These are phyloP conservation scores for Syrphus vitripennis DNA, from an alignment of 2,888 invertebrate genomes.

Conservation along the genomic window DNA sequence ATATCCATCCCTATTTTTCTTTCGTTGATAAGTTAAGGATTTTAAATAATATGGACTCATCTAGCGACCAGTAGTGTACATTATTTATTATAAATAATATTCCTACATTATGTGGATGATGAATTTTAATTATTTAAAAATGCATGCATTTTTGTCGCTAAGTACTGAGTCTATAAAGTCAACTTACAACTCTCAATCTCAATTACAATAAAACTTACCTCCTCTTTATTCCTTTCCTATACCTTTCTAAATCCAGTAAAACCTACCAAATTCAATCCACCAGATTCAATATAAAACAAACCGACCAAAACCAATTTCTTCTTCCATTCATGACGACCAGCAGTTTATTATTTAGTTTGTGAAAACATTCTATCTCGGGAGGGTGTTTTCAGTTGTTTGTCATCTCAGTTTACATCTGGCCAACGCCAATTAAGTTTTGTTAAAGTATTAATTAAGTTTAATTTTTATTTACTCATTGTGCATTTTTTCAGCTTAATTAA, in stretches of 20 bases:
- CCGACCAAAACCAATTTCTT: not conserved
- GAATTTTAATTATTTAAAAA: not conserved
- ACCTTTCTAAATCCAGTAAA: not conserved
- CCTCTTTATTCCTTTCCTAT: not conserved
- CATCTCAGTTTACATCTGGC: constrained; percentile 4
- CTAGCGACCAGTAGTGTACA: no score
- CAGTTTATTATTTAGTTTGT: not conserved
- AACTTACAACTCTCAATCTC: not conserved
- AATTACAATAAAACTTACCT: not conserved
- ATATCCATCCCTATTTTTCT: no score
- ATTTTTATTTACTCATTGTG: not conserved
- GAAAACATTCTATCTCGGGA: constrained; percentile 8
- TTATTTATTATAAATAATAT: no score
- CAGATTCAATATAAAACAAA: not conserved
- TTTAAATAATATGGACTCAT: no score
- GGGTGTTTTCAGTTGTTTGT: constrained; percentile 7
- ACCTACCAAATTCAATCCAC: not conserved
- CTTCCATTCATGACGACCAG: not conserved
- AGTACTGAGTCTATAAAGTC: not conserved
- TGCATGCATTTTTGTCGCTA: not conserved
- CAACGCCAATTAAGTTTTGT: not conserved
- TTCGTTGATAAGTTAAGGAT: no score
- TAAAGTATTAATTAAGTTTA: not conserved
- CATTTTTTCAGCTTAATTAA: not conserved
- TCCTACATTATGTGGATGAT: not conserved